Evolutionary conservation across 2,113 vertebrate species (phyloP), one percentile per base, ranked within the genome.

Genomic region (Probosciger aterrimus): DNA sequence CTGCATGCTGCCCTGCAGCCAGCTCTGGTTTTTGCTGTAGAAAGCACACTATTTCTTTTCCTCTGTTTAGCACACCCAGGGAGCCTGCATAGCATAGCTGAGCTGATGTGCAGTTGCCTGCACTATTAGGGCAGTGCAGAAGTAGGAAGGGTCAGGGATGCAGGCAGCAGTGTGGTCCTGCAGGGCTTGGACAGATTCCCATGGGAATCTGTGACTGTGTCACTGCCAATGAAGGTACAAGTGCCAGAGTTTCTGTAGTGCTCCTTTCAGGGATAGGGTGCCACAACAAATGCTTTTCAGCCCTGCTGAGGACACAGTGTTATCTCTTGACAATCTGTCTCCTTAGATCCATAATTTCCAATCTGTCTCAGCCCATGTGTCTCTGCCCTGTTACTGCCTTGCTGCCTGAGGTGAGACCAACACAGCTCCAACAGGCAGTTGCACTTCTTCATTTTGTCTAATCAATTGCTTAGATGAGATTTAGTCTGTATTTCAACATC

Each of bases 191-290:
- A 5, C 13, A 60, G 28, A 37, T 57, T 55, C 43, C 63, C 2
- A 0, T 11, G 55, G 22, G 20, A 59, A 35, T 22, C 57, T 65
- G 22, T 0, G 0, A 18, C 69, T 37, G 23, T 0, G 0, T 14
- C 1, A 0, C 12, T 44, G 28, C 43, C 27, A 41, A 6, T 4
- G n/a, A 86, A 75, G 57, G 14, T 37, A 4, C 8, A 57, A 33
- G 20, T 60, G 30, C 33, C n/a, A 75, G 52, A 14, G 25, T 31
- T 74, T 43, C 69, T 75, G 0, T 1, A 37, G 31, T 4, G 9
- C 25, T 86, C 60, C 52, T 41, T 81, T 50, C 78, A 68, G 47
- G 20, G 27, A 30, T 9, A 2, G 0, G 8, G 18, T 35, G 7
- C 16, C 75, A 37, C 20, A 7, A 50, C 27, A 68, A 59, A 5